These are phyloP conservation scores for Acrossocheilus fasciatus DNA, from an alignment of 2,797 vertebrate genomes.

Conservation along the genomic window DNA sequence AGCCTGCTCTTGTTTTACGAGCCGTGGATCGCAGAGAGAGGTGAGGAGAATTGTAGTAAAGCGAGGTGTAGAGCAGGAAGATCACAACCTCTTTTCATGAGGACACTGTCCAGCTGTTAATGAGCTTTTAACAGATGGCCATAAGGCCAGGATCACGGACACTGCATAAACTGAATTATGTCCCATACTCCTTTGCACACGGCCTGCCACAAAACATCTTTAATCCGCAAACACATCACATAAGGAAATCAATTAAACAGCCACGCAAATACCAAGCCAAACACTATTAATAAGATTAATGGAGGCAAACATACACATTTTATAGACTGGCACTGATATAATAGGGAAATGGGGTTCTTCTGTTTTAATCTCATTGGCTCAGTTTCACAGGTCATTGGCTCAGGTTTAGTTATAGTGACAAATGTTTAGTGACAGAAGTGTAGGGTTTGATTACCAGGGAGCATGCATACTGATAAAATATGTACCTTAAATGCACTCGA, in stretches of 20 bases:
- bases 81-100: slow-evolving; percentile 32
- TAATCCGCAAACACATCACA: slow-evolving; percentile 31
- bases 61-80: no score
- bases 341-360: slow-evolving; percentile 12
- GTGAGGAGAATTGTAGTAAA: neutral
- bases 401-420: neutral
- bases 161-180: slow-evolving; percentile 54
- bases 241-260: slow-evolving; percentile 52
- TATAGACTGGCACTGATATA: neutral
- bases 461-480: slow-evolving; percentile 12
- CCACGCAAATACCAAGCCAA: slow-evolving; percentile 40
- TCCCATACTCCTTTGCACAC: slow-evolving; percentile 43
- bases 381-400: slow-evolving; percentile 51
- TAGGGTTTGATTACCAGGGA: neutral
- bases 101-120: slow-evolving; percentile 54
- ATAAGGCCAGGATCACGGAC: slow-evolving; percentile 67
- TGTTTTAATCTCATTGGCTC: slow-evolving; percentile 47
- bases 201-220: slow-evolving; percentile 29
- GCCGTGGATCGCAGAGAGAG: neutral
- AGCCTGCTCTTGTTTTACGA: neutral
- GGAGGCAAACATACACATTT: slow-evolving; percentile 32
- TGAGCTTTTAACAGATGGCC: slow-evolving; percentile 70
- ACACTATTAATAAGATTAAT: slow-evolving; percentile 50
- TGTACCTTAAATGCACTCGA: slow-evolving; percentile 14
- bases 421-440: slow-evolving; percentile 8